Evolutionary conservation across 2,888 invertebrate genomes (phyloP), one percentile per base, ranked within the genome.

Genomic region (Sceliomorpha sp.): DNA sequence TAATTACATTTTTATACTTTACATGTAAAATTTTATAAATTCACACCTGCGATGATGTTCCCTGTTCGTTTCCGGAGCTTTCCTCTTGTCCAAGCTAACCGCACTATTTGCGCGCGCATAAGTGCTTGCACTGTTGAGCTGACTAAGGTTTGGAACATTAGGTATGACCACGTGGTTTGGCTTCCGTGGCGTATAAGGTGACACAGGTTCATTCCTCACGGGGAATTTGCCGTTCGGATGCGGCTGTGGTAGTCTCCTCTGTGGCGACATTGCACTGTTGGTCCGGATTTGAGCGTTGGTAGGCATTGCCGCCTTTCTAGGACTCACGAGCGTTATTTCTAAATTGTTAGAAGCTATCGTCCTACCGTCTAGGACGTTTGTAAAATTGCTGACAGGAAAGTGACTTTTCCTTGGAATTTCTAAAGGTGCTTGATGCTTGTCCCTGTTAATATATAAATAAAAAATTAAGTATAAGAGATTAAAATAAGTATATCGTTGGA

Each of bases 251-350:
- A 84, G 78, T 14, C 89, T 77, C 67, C 73, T 77, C 51, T 74
- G 76, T n/a, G 68, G 62, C n/a, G 63, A 47, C 60, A 74, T 70
- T 24, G 58, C 55, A 39, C 55, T 74, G 48, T 72, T 76, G 27
- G 73, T 56, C 8, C 75, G 68, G 1, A 50, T 56, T 1, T 81
- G 75, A 4, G 78, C 74, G 45, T 75, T 78, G 47, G 75, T 77
- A 2, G 74, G 59, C 7, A 74, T 70, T n/a, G 55, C 64, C 14
- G 14, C 34, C 39, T 78, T 78, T 20, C 83, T 84, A 0, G 91
- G 90, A 58, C 90, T 91, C 0, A 94, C 93, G 67, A 94, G 82
- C 0, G 94, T 94, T 15, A 94, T 94, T 81, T 94, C 94, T 48
- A 94, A 83, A 80, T 88, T 87, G 29, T 94, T 94, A 0, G 93